Base-by-base conservation (phyloP, 2,113 vertebrate species). In the Coryphaenoides rupestris region DNA sequence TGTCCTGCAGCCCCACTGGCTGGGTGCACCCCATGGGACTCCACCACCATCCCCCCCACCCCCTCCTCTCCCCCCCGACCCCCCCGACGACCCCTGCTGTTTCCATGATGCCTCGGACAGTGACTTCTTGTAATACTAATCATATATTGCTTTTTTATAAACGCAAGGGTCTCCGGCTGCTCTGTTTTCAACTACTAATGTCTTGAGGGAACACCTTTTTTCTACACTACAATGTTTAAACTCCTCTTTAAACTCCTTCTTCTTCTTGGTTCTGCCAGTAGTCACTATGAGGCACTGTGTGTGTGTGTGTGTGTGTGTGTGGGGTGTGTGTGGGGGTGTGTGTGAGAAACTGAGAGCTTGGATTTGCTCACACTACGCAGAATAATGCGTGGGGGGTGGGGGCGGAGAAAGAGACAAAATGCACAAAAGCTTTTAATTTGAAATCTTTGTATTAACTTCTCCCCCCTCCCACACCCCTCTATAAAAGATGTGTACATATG, bases 101-200 rank as follows among this genome's bases (percentile, higher is more conserved):
- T 80, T 70, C 77, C 78, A 80, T 57, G 73, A 84, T 80, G 84
- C 80, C 89, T 86, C 88, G n/a, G n/a, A n/a, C n/a, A 85, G 77
- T 85, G 81, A 87, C 85, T 86, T 74, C 58, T 86, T 87, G 80
- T 80, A 77, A 86, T 86, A 89, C 79, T 74, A 83, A 88, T 64
- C 79, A 70, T 79, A 77, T 12, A 7, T 67, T 61, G 80, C 75
- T 83, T 89, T n/a, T 84, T 86, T 83, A 79, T 76, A 74, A n/a
- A 69, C 68, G 70, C 74, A 57, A 68, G 68, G n/a, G 64, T 74
- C 47, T 63, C 65, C 21, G 70, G 71, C 81, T 82, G 80, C 85
- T 84, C 71, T 21, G 62, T 85, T 80, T 80, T 82, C 64, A 59
- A 74, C 40, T 81, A 68, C 77, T 72, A 65, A 72, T 58, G 19